These are phyloP conservation scores for Rhynchotus rufescens DNA, from an alignment of 2,797 vertebrate genomes.

Conservation along the genomic window DNA sequence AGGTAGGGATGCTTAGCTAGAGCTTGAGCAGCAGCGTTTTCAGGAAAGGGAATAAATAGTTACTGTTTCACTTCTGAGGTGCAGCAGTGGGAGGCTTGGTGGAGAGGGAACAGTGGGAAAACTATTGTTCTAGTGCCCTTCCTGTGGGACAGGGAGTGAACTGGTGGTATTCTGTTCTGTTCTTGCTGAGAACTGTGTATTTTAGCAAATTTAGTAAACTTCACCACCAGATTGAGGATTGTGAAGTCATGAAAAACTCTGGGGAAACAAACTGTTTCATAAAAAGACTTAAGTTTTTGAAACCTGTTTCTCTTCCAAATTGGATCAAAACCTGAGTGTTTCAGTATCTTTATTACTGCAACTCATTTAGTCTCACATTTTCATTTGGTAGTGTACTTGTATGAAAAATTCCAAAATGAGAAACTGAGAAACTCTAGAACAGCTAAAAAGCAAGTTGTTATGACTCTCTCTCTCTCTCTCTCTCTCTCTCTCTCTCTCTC, in stretches of 20 bases:
- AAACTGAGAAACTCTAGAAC: background rate
- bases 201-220: slow-evolving; percentile 34
- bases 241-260: slow-evolving; percentile 12
- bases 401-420: background rate
- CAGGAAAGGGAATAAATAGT: background rate
- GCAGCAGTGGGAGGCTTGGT: background rate
- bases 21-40: background rate
- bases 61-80: background rate
- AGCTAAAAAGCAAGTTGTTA: background rate
- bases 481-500: background rate
- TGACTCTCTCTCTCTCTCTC: background rate
- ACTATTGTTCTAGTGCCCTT: slow-evolving; percentile 55
- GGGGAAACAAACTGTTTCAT: background rate
- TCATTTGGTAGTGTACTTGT: background rate
- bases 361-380: background rate
- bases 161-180: slow-evolving; percentile 4
- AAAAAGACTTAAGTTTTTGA: background rate
- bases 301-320: background rate
- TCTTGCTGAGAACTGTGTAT: background rate
- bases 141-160: slow-evolving; percentile 60
- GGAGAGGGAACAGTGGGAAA: slow-evolving; percentile 1
- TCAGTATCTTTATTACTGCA: background rate
- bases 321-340: background rate
- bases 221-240: background rate
- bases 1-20: background rate